Conservation (phyloP, 1,140 invertebrate species). For the Archivesica marissinica region DNA sequence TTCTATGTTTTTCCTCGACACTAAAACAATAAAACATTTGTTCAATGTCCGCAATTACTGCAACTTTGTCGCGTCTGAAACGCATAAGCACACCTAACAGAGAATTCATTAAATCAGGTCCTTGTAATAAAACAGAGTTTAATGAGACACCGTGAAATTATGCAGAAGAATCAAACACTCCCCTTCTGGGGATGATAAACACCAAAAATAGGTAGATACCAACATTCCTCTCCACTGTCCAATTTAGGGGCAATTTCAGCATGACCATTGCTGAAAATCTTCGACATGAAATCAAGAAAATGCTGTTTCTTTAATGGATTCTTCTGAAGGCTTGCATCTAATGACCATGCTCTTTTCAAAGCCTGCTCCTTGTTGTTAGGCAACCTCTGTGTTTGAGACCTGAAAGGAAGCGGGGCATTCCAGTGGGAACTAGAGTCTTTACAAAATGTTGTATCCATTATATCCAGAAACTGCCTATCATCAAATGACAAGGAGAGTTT, state of each 20-base stretch:
- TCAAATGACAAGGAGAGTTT: constrained; percentile 37
- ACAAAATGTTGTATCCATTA: constrained; percentile 48
- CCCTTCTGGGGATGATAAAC: constrained; percentile 52
- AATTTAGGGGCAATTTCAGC: constrained; percentile 47
- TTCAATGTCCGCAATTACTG: constrained; percentile 47
- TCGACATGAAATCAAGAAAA: constrained; percentile 60
- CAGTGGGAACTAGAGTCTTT: constrained; percentile 29
- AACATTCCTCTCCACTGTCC: constrained; percentile 17
- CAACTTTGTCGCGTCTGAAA: constrained; percentile 59
- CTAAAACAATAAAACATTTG: constrained; percentile 37
- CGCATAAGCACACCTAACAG: constrained; percentile 62
- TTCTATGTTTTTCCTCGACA: background rate
- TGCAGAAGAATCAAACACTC: constrained; percentile 58
- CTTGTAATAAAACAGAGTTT: constrained; percentile 66
- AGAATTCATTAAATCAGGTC: constrained; percentile 80
- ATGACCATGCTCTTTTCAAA: constrained; percentile 6
- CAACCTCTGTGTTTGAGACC: background rate
- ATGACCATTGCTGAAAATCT: constrained; percentile 46
- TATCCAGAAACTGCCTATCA: constrained; percentile 53
- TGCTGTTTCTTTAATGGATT: constrained; percentile 54
- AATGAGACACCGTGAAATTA: constrained; percentile 63
- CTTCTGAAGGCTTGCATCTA: constrained; percentile 25
- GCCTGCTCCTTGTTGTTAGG: constrained; percentile 56
- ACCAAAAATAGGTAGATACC: constrained; percentile 53
- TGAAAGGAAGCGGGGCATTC: constrained; percentile 58